Evolutionary conservation across 2,797 vertebrate genomes (phyloP), one percentile per base, ranked within the genome.

Genomic region (Falco columbarius): DNA sequence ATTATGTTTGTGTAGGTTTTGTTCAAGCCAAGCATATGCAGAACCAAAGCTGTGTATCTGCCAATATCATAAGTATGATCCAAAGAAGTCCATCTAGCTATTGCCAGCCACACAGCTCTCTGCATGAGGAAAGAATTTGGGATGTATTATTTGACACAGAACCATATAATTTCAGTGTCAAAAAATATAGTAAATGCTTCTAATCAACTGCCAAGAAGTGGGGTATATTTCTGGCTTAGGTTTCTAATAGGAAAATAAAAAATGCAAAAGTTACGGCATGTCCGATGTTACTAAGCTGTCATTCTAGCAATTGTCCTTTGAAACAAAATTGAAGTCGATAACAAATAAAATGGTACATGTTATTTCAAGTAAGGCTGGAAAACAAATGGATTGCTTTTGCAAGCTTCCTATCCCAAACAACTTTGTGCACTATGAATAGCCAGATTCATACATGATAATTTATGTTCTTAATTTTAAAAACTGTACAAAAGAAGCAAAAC

Each of bases 141-240:
- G 93, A 95, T 80, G 83, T 27, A 51, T 90, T 91, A 70, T 94
- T 97, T 96, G 96, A 95, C 96, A 94, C 71, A 94, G 79, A 94
- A 97, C 89, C 95, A 70, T 84, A 52, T 75, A 96, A 98, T 62
- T 89, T 91, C 81, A 74, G 96, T 34, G 67, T 97, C 96, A 97
- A 94, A 97, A 95, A 95, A 93, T 74, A 86, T 66, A 91, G 70
- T 89, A 86, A 90, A 68, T 66, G 36, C 86, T 93, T 98, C 94
- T 97, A 42, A 98, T 94, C 95, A 51, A 36, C 67, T 90, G 97
- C 97, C 97, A 98, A 94, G 77, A 95, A 73, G 23, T 34, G 93
- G 93, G 94, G 86, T 68, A 36, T 72, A 94, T 94, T 95, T 96
- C 94, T 96, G 94, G 94, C 93, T 95, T 75, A 65, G 58, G n/a